Conservation (phyloP, 2,797 vertebrate genomes). For the Eulemur albifrons region DNA sequence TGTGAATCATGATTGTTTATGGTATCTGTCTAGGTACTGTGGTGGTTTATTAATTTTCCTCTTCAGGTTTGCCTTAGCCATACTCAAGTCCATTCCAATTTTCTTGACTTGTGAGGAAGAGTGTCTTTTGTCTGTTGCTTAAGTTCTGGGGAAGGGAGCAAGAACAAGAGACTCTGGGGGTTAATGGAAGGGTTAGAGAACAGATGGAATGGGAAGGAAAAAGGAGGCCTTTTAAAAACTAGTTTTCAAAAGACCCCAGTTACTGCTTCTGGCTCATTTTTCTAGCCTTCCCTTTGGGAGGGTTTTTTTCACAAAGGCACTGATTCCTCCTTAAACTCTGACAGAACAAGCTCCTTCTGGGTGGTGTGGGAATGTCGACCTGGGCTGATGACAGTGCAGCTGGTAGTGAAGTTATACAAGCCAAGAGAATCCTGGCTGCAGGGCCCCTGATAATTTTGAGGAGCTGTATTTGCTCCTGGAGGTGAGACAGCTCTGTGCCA, state of each 20-base stretch:
- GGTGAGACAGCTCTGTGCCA: neutral
- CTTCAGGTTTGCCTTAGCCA: conserved; percentile 34
- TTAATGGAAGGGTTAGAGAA: conserved; percentile 70
- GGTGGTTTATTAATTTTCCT: conserved; percentile 53
- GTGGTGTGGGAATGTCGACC: conserved; percentile 57
- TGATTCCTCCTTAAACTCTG: conserved; percentile 12
- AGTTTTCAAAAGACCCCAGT: conserved; percentile 68
- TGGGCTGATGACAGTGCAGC: neutral
- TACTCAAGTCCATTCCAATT: conserved; percentile 65
- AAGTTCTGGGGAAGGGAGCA: conserved; percentile 77
- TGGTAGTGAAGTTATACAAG: conserved; percentile 14
- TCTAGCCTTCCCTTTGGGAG: conserved; percentile 40
- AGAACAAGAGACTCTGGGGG: conserved; percentile 73
- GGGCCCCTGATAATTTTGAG: neutral
- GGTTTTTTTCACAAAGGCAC: conserved; percentile 41
- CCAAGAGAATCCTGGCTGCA: neutral
- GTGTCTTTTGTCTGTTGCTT: conserved; percentile 79
- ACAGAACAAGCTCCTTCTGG: conserved; percentile 1
- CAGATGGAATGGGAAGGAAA: conserved; percentile 71
- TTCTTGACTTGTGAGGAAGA: conserved; percentile 74
- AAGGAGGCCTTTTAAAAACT: conserved; percentile 53
- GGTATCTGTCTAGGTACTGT: conserved; percentile 32
- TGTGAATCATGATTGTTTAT: conserved; percentile 28
- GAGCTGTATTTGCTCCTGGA: neutral
- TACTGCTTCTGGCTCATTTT: conserved; percentile 64